Conservation (phyloP, 2,888 invertebrate species). For the Hydrotaea diabolus region DNA sequence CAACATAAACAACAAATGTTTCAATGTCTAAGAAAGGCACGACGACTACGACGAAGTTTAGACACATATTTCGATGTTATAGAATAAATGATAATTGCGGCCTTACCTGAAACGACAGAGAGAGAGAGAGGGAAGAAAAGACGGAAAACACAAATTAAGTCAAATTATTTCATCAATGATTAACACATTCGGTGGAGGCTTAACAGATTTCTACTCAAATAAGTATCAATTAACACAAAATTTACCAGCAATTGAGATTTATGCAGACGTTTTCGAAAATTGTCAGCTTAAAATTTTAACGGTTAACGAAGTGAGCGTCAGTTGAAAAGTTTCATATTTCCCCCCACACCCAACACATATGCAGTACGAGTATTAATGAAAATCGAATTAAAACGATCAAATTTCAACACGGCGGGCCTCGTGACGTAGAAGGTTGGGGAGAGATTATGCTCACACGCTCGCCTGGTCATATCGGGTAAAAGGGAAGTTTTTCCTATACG, state of each 20-base stretch:
- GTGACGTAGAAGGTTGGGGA: neutral
- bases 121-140: neutral
- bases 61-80: neutral
- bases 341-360: neutral
- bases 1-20: neutral
- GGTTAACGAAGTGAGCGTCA: neutral
- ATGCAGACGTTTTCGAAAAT: neutral
- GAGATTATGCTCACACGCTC: neutral
- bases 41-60: neutral
- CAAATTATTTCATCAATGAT: slow-evolving; percentile 13
- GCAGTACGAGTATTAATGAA: neutral
- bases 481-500: slow-evolving; percentile 4
- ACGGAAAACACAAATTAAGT: neutral
- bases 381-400: slow-evolving; percentile 33
- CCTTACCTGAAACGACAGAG: slow-evolving; percentile 12
- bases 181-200: neutral
- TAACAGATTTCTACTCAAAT: neutral
- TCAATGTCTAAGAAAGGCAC: neutral
- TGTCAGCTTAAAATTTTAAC: neutral
- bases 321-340: neutral
- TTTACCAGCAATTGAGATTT: neutral
- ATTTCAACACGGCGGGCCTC: too few species aligned
- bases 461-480: neutral
- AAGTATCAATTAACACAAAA: neutral
- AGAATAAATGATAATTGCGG: neutral